Percentiles rank a stretch among this genome's conserved stretches.
phyloP scores from a whole-genome alignment of 2,113 vertebrate species.

The Marcusenius ussheri region DNA sequence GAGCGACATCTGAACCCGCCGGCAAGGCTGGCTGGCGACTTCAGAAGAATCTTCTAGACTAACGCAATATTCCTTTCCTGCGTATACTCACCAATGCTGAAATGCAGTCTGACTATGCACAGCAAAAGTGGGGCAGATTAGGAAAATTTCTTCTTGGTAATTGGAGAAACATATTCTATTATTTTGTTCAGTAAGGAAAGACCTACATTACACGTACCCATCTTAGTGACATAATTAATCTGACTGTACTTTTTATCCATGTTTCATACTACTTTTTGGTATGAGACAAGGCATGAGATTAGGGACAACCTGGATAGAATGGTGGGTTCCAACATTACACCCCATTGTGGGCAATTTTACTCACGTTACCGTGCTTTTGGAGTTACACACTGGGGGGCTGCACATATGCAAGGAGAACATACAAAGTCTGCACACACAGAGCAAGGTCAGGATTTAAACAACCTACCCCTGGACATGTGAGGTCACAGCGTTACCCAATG shows the following conservation, averaged over 20 bases:
- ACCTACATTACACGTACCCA: not conserved
- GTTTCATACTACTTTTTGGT: not conserved
- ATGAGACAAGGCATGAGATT: not conserved
- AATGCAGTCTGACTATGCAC: not conserved
- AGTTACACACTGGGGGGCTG: not conserved
- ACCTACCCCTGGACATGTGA: not conserved
- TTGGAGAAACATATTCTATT: not conserved
- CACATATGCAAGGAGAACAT: not conserved
- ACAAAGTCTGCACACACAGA: not conserved
- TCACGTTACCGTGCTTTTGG: not conserved
- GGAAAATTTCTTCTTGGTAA: not conserved
- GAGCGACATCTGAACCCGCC: slow-evolving; percentile 34
- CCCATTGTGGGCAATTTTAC: not conserved
- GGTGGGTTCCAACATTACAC: not conserved
- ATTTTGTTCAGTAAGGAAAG: not conserved
- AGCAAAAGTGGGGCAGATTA: not conserved
- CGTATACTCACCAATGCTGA: not conserved
- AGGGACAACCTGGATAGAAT: not conserved
- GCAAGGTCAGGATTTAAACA: not conserved
- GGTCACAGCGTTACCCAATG: not conserved
- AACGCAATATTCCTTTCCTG: not conserved
- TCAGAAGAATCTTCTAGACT: not conserved
- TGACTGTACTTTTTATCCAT: not conserved
- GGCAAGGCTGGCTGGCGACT: slow-evolving; percentile 36
- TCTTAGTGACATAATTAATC: not conserved